phyloP scores from a whole-genome alignment of 1,140 invertebrate genomes.

The Stenopsyche tienmushanensis region DNA sequence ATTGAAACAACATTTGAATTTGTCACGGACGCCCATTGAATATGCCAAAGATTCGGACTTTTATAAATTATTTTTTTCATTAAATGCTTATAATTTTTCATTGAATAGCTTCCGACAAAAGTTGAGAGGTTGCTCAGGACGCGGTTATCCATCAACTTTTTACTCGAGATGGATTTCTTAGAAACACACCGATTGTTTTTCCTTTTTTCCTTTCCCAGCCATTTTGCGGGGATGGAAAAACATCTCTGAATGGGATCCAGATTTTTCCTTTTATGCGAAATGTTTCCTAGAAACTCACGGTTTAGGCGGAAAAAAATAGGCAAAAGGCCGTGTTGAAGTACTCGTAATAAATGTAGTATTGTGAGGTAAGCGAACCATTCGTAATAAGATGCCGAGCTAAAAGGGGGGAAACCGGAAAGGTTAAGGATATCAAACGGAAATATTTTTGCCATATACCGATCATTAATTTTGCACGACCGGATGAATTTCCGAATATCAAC shows the following conservation, averaged over 20 bases:
- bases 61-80: no score
- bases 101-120: no score
- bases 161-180: constrained; percentile 16
- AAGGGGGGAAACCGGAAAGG: not conserved
- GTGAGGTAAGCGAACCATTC: constrained; percentile 12
- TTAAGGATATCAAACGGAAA: constrained; percentile 2
- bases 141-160: no score
- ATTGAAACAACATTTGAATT: no score
- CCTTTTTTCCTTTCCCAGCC: not conserved
- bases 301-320: not conserved
- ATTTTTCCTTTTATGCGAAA: constrained; percentile 12
- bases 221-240: constrained; percentile 14
- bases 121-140: no score
- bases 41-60: no score
- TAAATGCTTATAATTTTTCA: not conserved
- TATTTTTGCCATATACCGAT: not conserved
- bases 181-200: constrained; percentile 14
- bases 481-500: constrained; percentile 3
- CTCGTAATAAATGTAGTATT: constrained; percentile 17
- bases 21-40: no score
- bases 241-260: constrained; percentile 18
- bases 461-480: constrained; percentile 21
- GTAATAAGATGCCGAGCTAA: not conserved
- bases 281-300: not conserved
- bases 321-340: not conserved